phyloP scores from a whole-genome alignment of 2,797 vertebrate species.

The Crax fasciolata region DNA sequence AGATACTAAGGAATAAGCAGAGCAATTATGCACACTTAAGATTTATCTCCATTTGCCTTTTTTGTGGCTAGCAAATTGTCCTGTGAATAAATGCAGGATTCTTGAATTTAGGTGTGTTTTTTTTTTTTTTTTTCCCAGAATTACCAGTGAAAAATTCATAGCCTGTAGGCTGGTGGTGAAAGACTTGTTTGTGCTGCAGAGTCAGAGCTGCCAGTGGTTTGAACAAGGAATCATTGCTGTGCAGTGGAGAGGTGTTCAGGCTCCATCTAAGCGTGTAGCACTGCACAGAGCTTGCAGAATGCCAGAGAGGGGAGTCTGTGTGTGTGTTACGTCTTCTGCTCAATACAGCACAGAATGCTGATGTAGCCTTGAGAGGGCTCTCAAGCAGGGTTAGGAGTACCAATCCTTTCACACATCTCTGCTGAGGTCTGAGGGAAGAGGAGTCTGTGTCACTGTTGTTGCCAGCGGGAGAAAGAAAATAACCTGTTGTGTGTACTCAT shows the following conservation, averaged over 20 bases:
- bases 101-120: background rate
- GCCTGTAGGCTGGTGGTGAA: background rate
- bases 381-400: background rate
- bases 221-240: background rate
- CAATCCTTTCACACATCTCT: background rate
- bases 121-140: constrained; percentile 7
- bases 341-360: background rate
- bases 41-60: background rate
- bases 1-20: background rate
- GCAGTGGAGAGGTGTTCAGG: background rate
- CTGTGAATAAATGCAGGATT: constrained; percentile 5
- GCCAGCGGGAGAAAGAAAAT: background rate
- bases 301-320: background rate
- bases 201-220: background rate
- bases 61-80: background rate
- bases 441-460: background rate
- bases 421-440: background rate
- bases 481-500: background rate
- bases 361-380: background rate
- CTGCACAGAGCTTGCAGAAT: background rate
- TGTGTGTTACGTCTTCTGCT: background rate
- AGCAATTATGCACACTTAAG: background rate
- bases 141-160: background rate
- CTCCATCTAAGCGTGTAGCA: background rate
- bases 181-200: background rate